These are phyloP conservation scores for Portevinia maculata DNA, from an alignment of 2,888 invertebrate genomes.

Conservation along the genomic window DNA sequence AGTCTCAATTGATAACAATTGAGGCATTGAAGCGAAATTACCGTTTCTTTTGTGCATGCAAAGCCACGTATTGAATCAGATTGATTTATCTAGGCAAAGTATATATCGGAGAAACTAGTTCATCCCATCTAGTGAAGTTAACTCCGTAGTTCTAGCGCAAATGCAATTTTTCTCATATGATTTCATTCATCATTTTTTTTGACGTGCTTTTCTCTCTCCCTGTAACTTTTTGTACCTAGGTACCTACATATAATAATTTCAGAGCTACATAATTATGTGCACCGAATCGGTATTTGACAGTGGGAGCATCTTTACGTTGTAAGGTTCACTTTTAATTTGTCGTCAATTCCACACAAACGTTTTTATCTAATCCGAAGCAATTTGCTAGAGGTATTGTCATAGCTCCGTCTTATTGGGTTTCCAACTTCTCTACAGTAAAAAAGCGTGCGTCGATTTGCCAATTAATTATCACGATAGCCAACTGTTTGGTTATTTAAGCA, in stretches of 20 bases:
- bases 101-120: constrained; percentile 61
- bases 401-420: not conserved
- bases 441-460: constrained; percentile 27
- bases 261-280: no score
- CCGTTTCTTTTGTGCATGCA: constrained; percentile 50
- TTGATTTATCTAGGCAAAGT: constrained; percentile 65
- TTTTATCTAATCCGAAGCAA: constrained; percentile 22
- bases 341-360: constrained; percentile 13
- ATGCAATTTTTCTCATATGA: constrained; percentile 31
- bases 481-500: constrained; percentile 22
- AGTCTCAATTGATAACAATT: constrained; percentile 65
- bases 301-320: constrained; percentile 36
- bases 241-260: no score
- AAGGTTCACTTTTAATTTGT: constrained; percentile 53
- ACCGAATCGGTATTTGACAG: not conserved
- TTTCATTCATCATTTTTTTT: constrained; percentile 34
- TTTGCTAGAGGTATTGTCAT: constrained; percentile 12
- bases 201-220: constrained; percentile 21
- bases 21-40: constrained; percentile 56
- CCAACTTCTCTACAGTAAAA: constrained; percentile 8
- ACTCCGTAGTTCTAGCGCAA: constrained; percentile 16
- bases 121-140: constrained; percentile 1
- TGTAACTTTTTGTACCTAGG: no score
- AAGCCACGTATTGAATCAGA: constrained; percentile 69
- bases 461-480: constrained; percentile 45